A percentile compares a stretch with the other conserved stretches of the same genome.
These are phyloP conservation scores for Eristalinus sepulchralis DNA, from an alignment of 2,888 invertebrate species.

Conservation along the genomic window DNA sequence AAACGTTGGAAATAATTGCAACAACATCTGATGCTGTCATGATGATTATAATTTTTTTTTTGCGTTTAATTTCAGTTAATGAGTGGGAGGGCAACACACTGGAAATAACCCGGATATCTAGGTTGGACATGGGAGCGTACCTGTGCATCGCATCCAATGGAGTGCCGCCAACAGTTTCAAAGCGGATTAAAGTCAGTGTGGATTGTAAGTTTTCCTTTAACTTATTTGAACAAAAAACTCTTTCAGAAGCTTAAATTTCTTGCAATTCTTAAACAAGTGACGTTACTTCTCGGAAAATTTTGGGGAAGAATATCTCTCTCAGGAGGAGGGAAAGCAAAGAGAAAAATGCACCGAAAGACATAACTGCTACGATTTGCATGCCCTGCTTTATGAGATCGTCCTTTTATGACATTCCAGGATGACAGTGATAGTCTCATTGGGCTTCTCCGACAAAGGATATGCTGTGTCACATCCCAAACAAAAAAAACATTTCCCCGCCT, in stretches of 20 bases:
- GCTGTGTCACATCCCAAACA: constrained; percentile 40
- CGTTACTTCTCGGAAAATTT: no score
- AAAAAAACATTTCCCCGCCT: neutral
- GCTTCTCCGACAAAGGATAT: constrained; percentile 50
- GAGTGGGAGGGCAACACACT: constrained; percentile 94
- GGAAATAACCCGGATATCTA: constrained; percentile 91
- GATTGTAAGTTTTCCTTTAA: constrained; percentile 89
- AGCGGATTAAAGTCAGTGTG: constrained; percentile 95
- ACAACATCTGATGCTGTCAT: neutral
- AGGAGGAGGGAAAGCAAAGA: no score
- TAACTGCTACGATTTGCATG: neutral
- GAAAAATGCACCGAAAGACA: no score
- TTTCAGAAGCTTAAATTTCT: no score
- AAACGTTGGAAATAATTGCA: neutral
- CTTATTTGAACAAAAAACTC: neutral
- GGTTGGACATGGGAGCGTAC: constrained; percentile 95
- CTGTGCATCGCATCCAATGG: constrained; percentile 94
- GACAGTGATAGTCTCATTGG: constrained; percentile 36
- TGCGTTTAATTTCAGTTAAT: constrained; percentile 83
- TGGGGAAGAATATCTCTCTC: no score
- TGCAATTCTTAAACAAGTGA: no score
- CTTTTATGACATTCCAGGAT: neutral
- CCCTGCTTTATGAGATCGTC: neutral
- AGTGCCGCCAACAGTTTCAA: constrained; percentile 95
- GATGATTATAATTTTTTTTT: constrained; percentile 12